Conservation (phyloP, 2,888 invertebrate species). For the Stenotaenia linearis region DNA sequence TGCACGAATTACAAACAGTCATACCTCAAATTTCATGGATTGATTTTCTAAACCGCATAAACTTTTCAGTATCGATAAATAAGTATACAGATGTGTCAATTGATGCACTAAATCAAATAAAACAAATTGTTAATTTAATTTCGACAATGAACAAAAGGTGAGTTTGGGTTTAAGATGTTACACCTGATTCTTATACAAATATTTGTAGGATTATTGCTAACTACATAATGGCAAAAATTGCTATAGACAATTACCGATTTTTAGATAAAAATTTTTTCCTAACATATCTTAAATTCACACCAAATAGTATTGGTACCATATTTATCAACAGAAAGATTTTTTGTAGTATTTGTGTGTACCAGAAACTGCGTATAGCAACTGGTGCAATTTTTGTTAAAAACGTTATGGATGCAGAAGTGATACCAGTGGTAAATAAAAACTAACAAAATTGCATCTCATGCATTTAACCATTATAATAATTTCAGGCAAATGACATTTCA, state of each 20-base stretch:
- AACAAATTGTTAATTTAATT: background rate
- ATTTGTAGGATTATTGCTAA: background rate
- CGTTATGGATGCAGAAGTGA: background rate
- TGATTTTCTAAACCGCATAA: background rate
- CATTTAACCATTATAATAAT: too few relatives aligned
- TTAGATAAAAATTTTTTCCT: background rate
- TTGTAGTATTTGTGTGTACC: background rate
- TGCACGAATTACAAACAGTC: background rate
- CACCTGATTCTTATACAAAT: background rate
- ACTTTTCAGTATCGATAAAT: background rate
- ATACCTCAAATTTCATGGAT: background rate
- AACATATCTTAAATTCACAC: too few relatives aligned
- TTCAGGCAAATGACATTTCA: conserved; percentile 64
- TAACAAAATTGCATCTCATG: background rate
- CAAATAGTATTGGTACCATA: too few relatives aligned
- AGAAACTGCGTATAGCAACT: background rate
- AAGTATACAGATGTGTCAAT: background rate
- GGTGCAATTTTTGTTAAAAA: background rate
- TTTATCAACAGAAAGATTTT: background rate
- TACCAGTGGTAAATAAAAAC: background rate
- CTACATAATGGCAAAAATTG: background rate
- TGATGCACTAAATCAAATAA: background rate
- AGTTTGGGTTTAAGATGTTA: background rate
- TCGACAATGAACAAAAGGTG: background rate
- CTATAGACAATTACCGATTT: background rate